phyloP scores from a whole-genome alignment of 2,888 invertebrate species.

The Xylota segnis region DNA sequence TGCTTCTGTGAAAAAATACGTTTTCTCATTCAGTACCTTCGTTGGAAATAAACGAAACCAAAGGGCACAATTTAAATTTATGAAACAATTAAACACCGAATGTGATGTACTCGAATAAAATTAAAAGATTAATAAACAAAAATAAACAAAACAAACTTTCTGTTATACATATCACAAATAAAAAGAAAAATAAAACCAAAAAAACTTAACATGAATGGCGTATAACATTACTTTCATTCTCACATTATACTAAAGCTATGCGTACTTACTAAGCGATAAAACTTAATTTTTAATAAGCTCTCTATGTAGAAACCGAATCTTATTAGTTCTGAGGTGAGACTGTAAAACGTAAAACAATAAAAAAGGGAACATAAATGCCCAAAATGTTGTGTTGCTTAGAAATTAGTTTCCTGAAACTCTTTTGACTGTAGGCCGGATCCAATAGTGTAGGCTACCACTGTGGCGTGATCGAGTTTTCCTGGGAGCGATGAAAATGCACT shows the following conservation, averaged over 20 bases:
- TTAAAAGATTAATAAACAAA: conserved; percentile 13
- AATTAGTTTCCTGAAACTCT: conserved; percentile 84
- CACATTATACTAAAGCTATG: conserved; percentile 75
- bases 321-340: conserved; percentile 60
- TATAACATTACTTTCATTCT: conserved; percentile 58
- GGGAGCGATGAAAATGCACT: conserved; percentile 89
- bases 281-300: conserved; percentile 68
- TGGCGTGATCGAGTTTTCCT: conserved; percentile 95
- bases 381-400: conserved; percentile 78
- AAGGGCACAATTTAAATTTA: conserved; percentile 21
- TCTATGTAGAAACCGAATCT: conserved; percentile 68
- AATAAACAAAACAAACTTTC: background rate
- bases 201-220: conserved; percentile 68
- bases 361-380: conserved; percentile 6
- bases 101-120: conserved; percentile 26
- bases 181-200: conserved; percentile 49
- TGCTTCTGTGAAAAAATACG: conserved; percentile 34
- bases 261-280: conserved; percentile 61
- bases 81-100: conserved; percentile 14
- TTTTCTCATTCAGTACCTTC: conserved; percentile 44
- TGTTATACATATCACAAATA: conserved; percentile 66
- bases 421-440: conserved; percentile 85
- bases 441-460: conserved; percentile 92
- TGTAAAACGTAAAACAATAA: conserved; percentile 31
- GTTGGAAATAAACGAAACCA: conserved; percentile 58